Base-by-base conservation (phyloP, 2,113 vertebrate genomes). In the Saccopteryx bilineata region DNA sequence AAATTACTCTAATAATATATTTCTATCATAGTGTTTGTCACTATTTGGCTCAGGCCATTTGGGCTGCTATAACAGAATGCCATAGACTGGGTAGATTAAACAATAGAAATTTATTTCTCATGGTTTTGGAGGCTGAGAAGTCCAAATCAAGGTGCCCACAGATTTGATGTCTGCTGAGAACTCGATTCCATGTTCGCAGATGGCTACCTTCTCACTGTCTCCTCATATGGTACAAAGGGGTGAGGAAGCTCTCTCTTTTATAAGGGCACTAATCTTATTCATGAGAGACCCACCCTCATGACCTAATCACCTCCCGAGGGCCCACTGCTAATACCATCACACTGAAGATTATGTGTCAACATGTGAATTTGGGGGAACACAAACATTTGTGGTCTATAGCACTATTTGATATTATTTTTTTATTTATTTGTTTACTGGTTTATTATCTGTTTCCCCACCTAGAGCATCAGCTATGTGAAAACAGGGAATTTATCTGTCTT, bases 381-480 rank as follows among this genome's bases (percentile, higher is more conserved):
- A 93, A 88, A 88, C 19, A 87, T 48, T 74, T n/a, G 11, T n/a
- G 11, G 5, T 82, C 58, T 74, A 26, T 46, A 71, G 52, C 58
- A 74, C 58, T 48, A 66, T 75, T 82, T 54, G 24, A 72, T 72
- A 56, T 81, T 80, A 65, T 26, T 91, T 66, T 54, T 79, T 63
- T 48, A 54, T 69, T 87, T 79, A 54, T 85, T 69, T 72, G 19
- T 71, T 95, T 56, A 50, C 15, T 58, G 86, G 13, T 56, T 68
- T 12, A 33, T 81, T 65, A 13, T 89, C 21, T 63, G 10, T 61
- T 79, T 79, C 39, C 52, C 31, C 50, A 23, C 5, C 39, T 82
- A 71, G 71, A 92, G 24, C 56, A 90, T 15, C 14, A 81, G 66
- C 82, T 76, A 39, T 68, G 54, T 76, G 69, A 75, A 92, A 69